Conservation (phyloP, 2,113 vertebrate genomes). For the Melanotaenia duboulayi region DNA sequence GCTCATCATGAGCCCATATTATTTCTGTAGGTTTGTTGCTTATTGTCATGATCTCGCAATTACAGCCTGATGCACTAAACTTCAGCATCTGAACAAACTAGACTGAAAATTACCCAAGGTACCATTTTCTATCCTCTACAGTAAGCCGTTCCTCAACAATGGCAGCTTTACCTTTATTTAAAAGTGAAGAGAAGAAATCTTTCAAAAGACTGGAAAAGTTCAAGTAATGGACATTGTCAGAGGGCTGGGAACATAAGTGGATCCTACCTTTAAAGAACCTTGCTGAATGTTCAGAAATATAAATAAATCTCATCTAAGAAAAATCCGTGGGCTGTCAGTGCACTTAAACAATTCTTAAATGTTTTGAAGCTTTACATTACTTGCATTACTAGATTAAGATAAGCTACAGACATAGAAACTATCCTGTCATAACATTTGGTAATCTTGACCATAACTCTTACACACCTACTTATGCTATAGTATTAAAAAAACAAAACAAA, state of each 20-base stretch:
- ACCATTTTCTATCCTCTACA: no score
- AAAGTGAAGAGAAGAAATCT: background rate
- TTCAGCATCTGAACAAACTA: no score
- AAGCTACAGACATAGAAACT: background rate
- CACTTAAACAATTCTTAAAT: background rate
- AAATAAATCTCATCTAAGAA: background rate
- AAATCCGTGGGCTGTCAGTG: background rate
- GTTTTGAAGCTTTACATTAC: background rate
- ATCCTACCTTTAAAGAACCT: conserved; percentile 8
- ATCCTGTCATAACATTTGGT: background rate
- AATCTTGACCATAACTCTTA: background rate
- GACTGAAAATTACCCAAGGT: no score
- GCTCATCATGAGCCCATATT: no score
- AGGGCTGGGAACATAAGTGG: background rate
- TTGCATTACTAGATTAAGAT: background rate
- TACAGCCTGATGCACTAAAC: no score
- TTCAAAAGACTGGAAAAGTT: background rate
- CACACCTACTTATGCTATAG: background rate
- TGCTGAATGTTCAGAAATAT: conserved; percentile 8
- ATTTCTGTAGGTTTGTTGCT: no score
- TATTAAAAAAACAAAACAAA: background rate
- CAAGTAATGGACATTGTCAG: background rate
- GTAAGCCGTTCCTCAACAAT: background rate
- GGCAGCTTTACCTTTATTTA: background rate
- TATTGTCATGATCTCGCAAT: no score